Base-by-base conservation (phyloP, 2,888 invertebrate genomes). In the Heliconius cydno region DNA sequence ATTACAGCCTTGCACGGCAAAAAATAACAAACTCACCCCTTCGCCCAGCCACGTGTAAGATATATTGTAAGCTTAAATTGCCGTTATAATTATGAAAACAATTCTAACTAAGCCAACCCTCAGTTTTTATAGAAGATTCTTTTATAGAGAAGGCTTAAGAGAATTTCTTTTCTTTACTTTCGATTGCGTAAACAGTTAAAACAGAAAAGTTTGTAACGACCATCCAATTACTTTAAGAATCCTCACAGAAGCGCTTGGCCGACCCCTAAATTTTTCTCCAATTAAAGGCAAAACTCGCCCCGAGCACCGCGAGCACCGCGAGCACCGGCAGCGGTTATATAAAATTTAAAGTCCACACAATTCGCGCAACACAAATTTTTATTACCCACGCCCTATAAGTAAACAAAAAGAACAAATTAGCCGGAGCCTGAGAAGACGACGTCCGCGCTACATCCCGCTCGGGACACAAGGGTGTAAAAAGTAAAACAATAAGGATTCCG, bases 401-500 rank as follows among this genome's bases (percentile, higher is more conserved):
- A 94, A 94, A 94, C 92, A 93, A 94, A 94, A 93, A 92, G 92
- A 92, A 94, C 92, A 94, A 94, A 94, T 93, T 94, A 94, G 91
- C 91, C 88, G 84, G 88, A 86, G 87, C 87, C 91, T 91, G 88
- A 86, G 90, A 87, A 88, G 92, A 91, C 90, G 91, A 89, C 91
- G 91, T 90, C 91, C 89, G 86, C 87, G 85, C 88, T 87, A 88
- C 87, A 88, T 90, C 91, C 92, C 91, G 85, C 92, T 85, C 89
- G 93, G 90, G 92, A 92, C 94, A 94, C 95, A 94, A 95, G 94
- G 94, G 95, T 95, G 95, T 94, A 94, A 95, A 95, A 94, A 95
- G 94, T 94, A 94, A 94, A 94, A 95, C 94, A 94, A 95, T 94
- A 94, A 94, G 94, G 93, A 95, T 93, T 93, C 93, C 88, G 91